phyloP scores from a whole-genome alignment of 2,797 vertebrate species.

The Anas georgica region DNA sequence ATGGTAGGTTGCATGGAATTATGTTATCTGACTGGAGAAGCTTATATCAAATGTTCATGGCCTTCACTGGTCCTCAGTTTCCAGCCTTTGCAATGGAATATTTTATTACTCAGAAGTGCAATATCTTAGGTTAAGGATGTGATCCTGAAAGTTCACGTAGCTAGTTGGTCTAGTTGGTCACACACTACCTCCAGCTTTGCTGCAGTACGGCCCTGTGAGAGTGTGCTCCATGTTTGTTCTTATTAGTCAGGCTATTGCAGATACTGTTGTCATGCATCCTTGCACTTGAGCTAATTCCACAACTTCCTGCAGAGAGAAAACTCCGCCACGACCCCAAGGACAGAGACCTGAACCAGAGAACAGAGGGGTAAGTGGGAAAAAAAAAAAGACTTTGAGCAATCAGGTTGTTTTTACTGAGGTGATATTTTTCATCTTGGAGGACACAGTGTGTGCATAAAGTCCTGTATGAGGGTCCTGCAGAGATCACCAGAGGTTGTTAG shows the following conservation, averaged over 20 bases:
- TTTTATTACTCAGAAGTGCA: not conserved
- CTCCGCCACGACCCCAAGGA: conserved; percentile 96
- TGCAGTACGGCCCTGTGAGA: not conserved
- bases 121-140: not conserved
- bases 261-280: not conserved
- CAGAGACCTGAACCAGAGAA: conserved; percentile 99
- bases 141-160: not conserved
- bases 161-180: not conserved
- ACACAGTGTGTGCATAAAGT: not conserved
- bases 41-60: not conserved
- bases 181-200: not conserved
- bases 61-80: not conserved
- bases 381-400: not conserved
- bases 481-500: not conserved
- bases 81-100: not conserved
- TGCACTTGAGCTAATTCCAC: conserved; percentile 27
- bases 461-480: not conserved
- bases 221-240: not conserved
- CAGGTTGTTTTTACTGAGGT: not conserved
- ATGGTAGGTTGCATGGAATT: not conserved
- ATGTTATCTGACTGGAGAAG: not conserved
- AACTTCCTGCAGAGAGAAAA: conserved; percentile 88
- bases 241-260: not conserved
- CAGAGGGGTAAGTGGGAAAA: conserved; percentile 87
- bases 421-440: not conserved